Evolutionary conservation across 2,797 vertebrate species (phyloP).

Genomic region (Spheniscus humboldti): DNA sequence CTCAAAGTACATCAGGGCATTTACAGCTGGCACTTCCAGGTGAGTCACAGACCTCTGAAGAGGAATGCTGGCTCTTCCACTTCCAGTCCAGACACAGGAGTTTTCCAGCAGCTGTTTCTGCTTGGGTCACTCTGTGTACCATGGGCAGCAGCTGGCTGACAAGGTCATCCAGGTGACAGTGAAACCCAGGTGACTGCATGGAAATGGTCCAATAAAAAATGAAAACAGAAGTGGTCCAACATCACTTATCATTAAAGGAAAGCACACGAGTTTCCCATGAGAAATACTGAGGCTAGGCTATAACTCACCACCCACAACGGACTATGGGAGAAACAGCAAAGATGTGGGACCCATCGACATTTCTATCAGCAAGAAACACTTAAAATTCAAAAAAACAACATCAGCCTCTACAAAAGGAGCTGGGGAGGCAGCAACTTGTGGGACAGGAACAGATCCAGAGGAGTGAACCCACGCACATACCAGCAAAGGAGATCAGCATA

Average conservation of each 20-base stretch:
- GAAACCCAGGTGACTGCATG: accelerated
- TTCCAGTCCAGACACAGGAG: background rate
- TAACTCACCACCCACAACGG: background rate
- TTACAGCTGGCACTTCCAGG: background rate
- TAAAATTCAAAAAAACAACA: background rate
- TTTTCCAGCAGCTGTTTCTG: background rate
- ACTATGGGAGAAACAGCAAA: background rate
- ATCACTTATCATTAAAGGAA: background rate
- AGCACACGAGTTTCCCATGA: background rate
- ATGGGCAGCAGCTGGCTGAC: background rate
- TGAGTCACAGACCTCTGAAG: background rate
- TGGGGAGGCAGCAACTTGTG: background rate
- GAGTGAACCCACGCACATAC: background rate
- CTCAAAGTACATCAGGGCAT: background rate
- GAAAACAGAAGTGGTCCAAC: background rate
- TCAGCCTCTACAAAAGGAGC: background rate
- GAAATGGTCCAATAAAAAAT: background rate
- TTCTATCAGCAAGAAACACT: background rate
- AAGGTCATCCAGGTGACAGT: background rate
- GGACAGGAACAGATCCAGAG: background rate
- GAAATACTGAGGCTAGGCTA: background rate
- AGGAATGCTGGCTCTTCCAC: background rate
- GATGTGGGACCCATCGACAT: background rate
- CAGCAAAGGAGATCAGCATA: background rate
- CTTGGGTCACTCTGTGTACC: background rate